Conservation (phyloP, 2,888 invertebrate species). For the Phengaris arion region DNA sequence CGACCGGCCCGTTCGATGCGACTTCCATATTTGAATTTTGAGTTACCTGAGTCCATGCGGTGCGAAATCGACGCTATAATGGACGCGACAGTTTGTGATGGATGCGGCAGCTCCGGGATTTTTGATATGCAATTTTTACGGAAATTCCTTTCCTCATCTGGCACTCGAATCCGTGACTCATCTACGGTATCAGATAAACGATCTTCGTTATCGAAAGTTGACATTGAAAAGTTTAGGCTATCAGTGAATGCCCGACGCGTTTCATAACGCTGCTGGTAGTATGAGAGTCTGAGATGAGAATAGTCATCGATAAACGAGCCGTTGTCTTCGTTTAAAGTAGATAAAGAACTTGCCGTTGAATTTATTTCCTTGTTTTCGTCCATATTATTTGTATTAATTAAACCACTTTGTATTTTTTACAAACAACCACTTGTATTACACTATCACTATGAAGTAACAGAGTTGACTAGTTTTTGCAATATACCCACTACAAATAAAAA, state of each 20-base stretch:
- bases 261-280: conserved; percentile 46
- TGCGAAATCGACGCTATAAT: conserved; percentile 54
- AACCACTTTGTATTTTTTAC: no score
- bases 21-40: conserved; percentile 50
- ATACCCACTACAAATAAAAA: neutral
- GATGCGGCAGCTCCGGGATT: conserved; percentile 57
- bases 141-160: conserved; percentile 44
- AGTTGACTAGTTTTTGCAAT: neutral
- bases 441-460: neutral
- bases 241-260: conserved; percentile 30
- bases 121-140: conserved; percentile 51
- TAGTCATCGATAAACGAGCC: conserved; percentile 55
- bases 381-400: conserved; percentile 30
- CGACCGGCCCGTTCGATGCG: conserved; percentile 47
- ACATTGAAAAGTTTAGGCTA: conserved; percentile 34
- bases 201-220: conserved; percentile 34
- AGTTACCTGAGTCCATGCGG: conserved; percentile 46
- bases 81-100: conserved; percentile 49
- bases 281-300: conserved; percentile 58
- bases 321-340: conserved; percentile 31
- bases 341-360: conserved; percentile 33
- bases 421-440: no score
- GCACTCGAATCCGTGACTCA: conserved; percentile 36
- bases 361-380: conserved; percentile 27
- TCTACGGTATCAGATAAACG: conserved; percentile 33